Conservation (phyloP, 2,113 vertebrate species). For the Ictidomys tridecemlineatus region DNA sequence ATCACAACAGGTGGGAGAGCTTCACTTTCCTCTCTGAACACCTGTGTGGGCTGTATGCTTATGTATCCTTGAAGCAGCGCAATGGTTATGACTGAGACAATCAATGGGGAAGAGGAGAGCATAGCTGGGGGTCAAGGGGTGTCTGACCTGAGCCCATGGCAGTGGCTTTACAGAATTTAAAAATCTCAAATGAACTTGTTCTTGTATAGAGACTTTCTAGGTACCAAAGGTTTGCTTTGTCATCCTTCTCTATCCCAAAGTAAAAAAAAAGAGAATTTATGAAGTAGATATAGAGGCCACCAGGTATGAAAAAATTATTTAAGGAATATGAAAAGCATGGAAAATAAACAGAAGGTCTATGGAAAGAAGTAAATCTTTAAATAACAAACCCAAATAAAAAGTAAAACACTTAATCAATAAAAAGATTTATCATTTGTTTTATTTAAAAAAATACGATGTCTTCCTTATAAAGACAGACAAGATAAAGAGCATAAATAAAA, state of each 20-base stretch:
- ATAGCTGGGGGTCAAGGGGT: constrained; percentile 3
- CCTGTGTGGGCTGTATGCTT: background rate
- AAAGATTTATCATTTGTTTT: background rate
- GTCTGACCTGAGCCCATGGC: background rate
- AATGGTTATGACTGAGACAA: background rate
- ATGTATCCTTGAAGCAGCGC: constrained; percentile 51
- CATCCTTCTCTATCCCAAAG: background rate
- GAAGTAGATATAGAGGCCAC: no score
- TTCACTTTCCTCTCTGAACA: constrained; percentile 18
- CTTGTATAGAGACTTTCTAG: constrained; percentile 57
- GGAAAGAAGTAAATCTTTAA: background rate
- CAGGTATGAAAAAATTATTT: background rate
- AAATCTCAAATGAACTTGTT: constrained; percentile 54
- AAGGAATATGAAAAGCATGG: constrained; percentile 36
- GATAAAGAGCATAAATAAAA: background rate
- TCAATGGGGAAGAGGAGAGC: background rate
- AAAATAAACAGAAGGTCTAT: constrained; percentile 59
- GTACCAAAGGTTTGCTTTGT: constrained; percentile 15
- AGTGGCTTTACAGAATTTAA: background rate
- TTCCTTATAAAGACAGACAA: background rate
- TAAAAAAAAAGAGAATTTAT: no score
- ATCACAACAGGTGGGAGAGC: constrained; percentile 30
- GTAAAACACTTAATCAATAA: background rate
- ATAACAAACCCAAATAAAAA: constrained; percentile 28
- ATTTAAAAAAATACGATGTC: background rate